These are phyloP conservation scores for Oostethus manadensis DNA, from an alignment of 2,113 vertebrate genomes.

Conservation along the genomic window DNA sequence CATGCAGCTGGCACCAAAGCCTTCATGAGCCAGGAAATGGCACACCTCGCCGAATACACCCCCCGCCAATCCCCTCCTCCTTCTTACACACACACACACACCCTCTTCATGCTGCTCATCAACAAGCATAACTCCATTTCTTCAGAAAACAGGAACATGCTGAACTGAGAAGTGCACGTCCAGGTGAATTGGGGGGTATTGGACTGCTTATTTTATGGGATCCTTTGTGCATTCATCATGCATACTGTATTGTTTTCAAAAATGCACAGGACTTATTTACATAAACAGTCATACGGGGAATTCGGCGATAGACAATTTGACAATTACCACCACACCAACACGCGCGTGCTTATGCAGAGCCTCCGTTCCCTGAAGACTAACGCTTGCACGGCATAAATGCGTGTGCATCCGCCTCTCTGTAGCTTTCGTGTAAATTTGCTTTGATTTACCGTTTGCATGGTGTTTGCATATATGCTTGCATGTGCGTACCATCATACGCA, in stretches of 20 bases:
- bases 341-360: conserved; percentile 16
- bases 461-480: conserved; percentile 4
- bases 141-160: background rate
- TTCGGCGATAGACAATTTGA: conserved; percentile 61
- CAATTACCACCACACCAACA: conserved; percentile 34
- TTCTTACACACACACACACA: background rate
- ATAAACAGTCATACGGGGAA: conserved; percentile 61
- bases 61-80: conserved; percentile 8
- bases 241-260: conserved; percentile 23
- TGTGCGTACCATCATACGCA: conserved; percentile 1
- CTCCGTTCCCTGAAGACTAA: conserved; percentile 49
- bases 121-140: conserved; percentile 34
- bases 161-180: background rate
- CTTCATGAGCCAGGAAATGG: conserved; percentile 61
- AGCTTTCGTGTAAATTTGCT: conserved; percentile 50
- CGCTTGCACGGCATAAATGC: conserved; percentile 40
- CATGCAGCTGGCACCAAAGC: conserved; percentile 64
- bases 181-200: background rate
- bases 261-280: conserved; percentile 55
- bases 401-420: conserved; percentile 36
- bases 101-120: conserved; percentile 29
- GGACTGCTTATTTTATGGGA: background rate
- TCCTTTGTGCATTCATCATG: conserved; percentile 38
- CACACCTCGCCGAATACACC: conserved; percentile 38
- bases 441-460: conserved; percentile 55